These are phyloP conservation scores for Cuculus canorus DNA, from an alignment of 2,797 vertebrate genomes.

Conservation along the genomic window DNA sequence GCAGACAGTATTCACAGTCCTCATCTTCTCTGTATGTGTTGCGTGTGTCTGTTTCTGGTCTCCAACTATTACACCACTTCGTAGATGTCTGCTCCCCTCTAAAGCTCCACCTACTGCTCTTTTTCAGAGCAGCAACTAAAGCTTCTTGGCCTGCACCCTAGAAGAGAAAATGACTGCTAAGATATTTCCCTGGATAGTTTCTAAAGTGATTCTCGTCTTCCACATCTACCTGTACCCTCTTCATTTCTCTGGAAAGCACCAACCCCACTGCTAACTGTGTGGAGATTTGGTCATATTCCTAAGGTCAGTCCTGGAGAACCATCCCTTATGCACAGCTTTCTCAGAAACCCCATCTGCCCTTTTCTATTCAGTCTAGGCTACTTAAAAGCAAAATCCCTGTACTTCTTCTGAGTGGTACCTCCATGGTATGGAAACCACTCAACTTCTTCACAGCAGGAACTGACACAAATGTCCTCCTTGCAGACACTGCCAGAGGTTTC, in stretches of 20 bases:
- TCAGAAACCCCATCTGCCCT: neutral
- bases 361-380: neutral
- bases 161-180: neutral
- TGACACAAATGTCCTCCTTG: neutral
- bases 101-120: neutral
- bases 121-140: neutral
- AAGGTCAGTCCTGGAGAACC: neutral
- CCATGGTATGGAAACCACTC: neutral
- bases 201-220: neutral
- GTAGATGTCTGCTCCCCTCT: neutral
- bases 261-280: neutral
- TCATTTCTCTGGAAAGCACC: neutral
- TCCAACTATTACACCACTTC: neutral
- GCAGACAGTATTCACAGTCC: neutral
- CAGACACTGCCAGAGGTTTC: neutral
- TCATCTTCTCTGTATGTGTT: neutral
- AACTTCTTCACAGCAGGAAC: neutral
- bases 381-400: neutral
- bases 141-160: neutral
- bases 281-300: neutral
- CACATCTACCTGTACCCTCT: neutral
- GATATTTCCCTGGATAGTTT: neutral
- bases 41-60: neutral
- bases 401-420: neutral
- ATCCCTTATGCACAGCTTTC: neutral